Evolutionary conservation across 2,888 invertebrate genomes (phyloP).

Genomic region (Leptinotarsa tumamoca): DNA sequence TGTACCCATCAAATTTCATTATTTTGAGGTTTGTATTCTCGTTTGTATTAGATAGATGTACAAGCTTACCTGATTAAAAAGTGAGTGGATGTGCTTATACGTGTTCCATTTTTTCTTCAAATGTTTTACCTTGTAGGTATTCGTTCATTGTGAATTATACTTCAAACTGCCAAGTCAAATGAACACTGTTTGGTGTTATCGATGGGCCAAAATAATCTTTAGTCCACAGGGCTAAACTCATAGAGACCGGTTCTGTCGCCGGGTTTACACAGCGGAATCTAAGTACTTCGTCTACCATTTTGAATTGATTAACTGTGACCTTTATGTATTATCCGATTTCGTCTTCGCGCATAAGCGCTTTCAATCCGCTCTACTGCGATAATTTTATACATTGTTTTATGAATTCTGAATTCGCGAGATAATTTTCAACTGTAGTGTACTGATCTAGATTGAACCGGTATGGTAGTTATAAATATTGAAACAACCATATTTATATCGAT

Average conservation of each 20-base stretch:
- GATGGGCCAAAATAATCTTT: too few species aligned
- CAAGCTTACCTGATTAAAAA: too few species aligned
- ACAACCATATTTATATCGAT: not conserved
- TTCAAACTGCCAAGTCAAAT: too few species aligned
- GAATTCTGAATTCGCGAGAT: constrained; percentile 5
- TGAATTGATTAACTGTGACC: constrained; percentile 47
- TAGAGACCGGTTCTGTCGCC: not conserved
- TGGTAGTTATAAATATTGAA: constrained; percentile 11
- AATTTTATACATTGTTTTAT: constrained; percentile 17
- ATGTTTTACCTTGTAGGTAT: too few species aligned
- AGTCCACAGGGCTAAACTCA: too few species aligned
- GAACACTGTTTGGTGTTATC: too few species aligned
- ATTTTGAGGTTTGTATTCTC: too few species aligned
- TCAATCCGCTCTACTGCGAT: constrained; percentile 4
- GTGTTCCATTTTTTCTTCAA: too few species aligned
- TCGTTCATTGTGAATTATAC: too few species aligned
- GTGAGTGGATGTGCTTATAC: too few species aligned
- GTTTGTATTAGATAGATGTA: too few species aligned
- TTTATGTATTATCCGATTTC: constrained; percentile 26
- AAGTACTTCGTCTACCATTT: constrained; percentile 37
- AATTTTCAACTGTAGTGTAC: constrained; percentile 13
- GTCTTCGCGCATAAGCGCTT: constrained; percentile 9
- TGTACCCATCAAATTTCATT: too few species aligned
- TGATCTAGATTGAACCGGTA: constrained; percentile 18
- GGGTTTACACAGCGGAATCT: constrained; percentile 3